phyloP scores from a whole-genome alignment of 2,888 invertebrate genomes.

The Cryptops parisi region DNA sequence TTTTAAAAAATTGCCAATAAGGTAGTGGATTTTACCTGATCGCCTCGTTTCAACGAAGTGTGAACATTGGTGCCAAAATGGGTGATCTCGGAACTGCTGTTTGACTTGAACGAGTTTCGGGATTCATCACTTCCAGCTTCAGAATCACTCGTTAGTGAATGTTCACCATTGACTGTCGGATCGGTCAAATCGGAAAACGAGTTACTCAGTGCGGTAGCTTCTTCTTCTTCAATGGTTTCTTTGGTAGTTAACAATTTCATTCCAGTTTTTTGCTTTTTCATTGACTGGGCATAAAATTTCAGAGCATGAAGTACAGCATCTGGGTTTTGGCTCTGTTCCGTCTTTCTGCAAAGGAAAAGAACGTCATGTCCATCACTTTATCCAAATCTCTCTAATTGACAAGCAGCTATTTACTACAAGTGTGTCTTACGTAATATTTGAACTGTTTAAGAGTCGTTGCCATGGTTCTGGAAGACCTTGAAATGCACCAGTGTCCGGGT shows the following conservation, averaged over 20 bases:
- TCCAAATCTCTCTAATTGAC: background rate
- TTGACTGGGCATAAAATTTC: slow-evolving; percentile 75
- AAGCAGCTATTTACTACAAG: background rate
- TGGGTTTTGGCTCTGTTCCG: slow-evolving; percentile 78
- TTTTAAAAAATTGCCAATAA: no score
- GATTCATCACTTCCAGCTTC: slow-evolving; percentile 10
- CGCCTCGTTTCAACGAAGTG: no score
- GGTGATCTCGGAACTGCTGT: no score
- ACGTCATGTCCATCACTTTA: no score
- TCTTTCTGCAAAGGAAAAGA: slow-evolving; percentile 36
- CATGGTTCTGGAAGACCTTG: slow-evolving; percentile 75
- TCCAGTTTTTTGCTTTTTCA: slow-evolving; percentile 56
- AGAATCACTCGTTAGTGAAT: background rate
- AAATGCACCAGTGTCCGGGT: slow-evolving; percentile 63
- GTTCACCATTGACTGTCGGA: background rate
- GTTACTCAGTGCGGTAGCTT: background rate
- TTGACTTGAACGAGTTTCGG: background rate
- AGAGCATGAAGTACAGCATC: slow-evolving; percentile 79
- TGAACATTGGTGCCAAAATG: no score
- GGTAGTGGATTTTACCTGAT: no score
- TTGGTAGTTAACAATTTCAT: slow-evolving; percentile 72
- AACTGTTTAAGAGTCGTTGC: slow-evolving; percentile 57
- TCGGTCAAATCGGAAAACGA: background rate
- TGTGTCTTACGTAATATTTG: slow-evolving; percentile 50
- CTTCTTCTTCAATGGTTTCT: slow-evolving; percentile 60